Base-by-base conservation (phyloP, 2,797 vertebrate genomes). In the Myiotriccus ornatus region DNA sequence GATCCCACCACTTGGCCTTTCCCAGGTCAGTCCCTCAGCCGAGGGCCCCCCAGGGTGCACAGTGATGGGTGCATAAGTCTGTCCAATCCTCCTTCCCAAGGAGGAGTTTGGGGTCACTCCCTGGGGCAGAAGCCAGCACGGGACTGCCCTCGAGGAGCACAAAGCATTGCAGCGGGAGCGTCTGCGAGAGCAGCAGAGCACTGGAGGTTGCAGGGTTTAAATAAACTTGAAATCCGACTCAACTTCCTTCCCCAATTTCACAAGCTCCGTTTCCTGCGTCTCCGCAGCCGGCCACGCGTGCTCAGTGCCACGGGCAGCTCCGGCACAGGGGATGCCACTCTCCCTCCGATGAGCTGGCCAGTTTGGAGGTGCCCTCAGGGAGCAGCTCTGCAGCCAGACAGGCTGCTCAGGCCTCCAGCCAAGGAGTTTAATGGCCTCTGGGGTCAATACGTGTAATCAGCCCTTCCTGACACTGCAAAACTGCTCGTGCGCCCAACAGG, bases 191-290 rank as follows among this genome's bases (percentile, higher is more conserved):
- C 79, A 53, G 69, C 79, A 77, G 83, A 96, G 94, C 86, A 62
- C 92, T 94, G 76, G 93, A 94, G 92, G 85, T 93, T 93, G 84
- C 79, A 95, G 93, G 95, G 97, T 97, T 98, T 97, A 97, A 97
- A 96, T 95, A 96, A 97, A 97, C 90, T 89, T 83, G 82, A 96
- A 97, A 95, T n/a, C 35, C 93, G 87, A 89, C 95, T 83, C 95
- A 91, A 91, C 97, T 97, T 98, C 97, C 98, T 97, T 97, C 97
- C 97, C 96, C 95, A 97, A 90, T 97, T 97, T 97, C 90, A 96
- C 95, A 93, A 86, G 94, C 94, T 93, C 56, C 0, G 4, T 85
- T 97, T 97, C 96, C 97, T 96, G 95, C 53, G 78, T 71, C 93
- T 95, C 84, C 0, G 17, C 71, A 57, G 89, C 52, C 22, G 4